These are phyloP conservation scores for Anoplopoma fimbria DNA, from an alignment of 2,113 vertebrate genomes.

Conservation along the genomic window DNA sequence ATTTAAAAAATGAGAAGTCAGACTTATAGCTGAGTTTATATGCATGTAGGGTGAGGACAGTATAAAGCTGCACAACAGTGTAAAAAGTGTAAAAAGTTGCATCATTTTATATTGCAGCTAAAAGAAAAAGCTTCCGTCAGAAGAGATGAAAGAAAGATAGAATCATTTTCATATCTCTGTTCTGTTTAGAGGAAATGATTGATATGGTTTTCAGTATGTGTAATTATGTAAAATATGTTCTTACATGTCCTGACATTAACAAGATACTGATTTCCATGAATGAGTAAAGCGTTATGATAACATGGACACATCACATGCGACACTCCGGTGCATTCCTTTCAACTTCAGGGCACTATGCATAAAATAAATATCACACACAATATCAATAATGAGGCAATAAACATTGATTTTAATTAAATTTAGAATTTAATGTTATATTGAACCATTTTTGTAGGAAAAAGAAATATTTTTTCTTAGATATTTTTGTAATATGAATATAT, in stretches of 20 bases:
- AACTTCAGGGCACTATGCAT: neutral
- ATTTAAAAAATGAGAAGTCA: neutral
- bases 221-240: neutral
- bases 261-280: neutral
- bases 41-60: neutral
- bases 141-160: neutral
- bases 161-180: neutral
- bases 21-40: neutral
- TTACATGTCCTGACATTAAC: neutral
- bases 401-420: neutral
- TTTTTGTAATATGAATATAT: no score
- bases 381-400: neutral
- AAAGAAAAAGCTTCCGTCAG: neutral
- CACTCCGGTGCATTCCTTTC: neutral
- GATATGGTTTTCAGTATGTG: neutral
- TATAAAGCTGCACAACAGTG: neutral
- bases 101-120: neutral
- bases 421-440: neutral
- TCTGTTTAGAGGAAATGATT: neutral
- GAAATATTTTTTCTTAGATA: no score
- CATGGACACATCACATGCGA: neutral
- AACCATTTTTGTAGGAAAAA: neutral
- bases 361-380: neutral
- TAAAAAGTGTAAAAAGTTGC: neutral
- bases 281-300: neutral